Conservation (phyloP, 2,797 vertebrate genomes). For the Melanotaenia maccullochi region DNA sequence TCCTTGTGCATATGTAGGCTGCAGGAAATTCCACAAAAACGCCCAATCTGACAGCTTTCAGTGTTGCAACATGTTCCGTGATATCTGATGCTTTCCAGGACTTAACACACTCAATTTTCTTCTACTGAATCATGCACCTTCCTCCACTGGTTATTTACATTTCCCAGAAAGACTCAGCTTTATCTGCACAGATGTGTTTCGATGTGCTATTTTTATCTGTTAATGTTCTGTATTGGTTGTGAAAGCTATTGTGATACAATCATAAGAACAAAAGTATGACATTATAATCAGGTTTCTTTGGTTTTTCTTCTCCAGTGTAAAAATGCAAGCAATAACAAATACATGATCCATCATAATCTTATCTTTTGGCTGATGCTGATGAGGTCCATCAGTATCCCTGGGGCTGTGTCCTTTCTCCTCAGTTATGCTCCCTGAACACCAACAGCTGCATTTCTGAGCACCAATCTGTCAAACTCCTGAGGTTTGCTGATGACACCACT, state of each 20-base stretch:
- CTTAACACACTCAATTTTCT: background rate
- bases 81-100: slow-evolving; percentile 37
- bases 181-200: slow-evolving; percentile 16
- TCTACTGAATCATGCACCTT: slow-evolving; percentile 15
- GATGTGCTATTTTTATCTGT: slow-evolving; percentile 41
- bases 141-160: slow-evolving; percentile 20
- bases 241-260: slow-evolving; percentile 28
- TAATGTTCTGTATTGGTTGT: slow-evolving; percentile 56
- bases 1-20: background rate
- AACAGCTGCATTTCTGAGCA: too few relatives aligned
- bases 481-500: too few relatives aligned
- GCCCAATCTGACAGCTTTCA: background rate
- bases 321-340: slow-evolving; percentile 16
- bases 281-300: slow-evolving; percentile 8
- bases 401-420: too few relatives aligned
- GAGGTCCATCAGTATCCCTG: too few relatives aligned
- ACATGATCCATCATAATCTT: background rate
- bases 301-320: slow-evolving; percentile 29
- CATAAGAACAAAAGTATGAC: slow-evolving; percentile 9
- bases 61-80: background rate
- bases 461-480: too few relatives aligned
- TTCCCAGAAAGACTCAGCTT: slow-evolving; percentile 50
- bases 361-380: background rate
- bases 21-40: background rate
- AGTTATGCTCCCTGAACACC: too few relatives aligned